phyloP scores from a whole-genome alignment of 1,140 invertebrate genomes.

The Lepidurus couesii region DNA sequence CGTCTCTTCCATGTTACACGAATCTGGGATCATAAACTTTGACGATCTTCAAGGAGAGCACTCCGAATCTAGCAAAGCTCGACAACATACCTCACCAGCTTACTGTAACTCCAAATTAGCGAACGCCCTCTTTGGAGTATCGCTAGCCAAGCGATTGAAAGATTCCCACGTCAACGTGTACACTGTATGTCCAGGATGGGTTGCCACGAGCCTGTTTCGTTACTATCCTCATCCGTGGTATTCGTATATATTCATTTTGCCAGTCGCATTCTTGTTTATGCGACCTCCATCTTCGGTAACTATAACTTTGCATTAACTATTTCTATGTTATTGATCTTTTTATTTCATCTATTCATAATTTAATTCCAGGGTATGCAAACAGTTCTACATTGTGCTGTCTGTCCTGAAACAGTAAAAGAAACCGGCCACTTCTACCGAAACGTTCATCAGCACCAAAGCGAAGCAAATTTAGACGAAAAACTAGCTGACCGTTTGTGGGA shows the following conservation, averaged over 20 bases:
- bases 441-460: conserved; percentile 59
- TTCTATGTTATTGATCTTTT: too few species aligned
- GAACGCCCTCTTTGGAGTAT: conserved; percentile 61
- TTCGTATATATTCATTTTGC: conserved; percentile 61
- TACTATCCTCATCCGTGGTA: conserved; percentile 61
- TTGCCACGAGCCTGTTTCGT: conserved; percentile 69
- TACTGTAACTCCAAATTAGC: conserved; percentile 77
- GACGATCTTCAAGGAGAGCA: conserved; percentile 60
- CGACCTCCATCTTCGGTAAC: conserved; percentile 63
- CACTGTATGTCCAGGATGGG: conserved; percentile 75
- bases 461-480: conserved; percentile 55
- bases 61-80: conserved; percentile 42
- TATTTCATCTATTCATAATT: conserved; percentile 33
- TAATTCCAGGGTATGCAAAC: conserved; percentile 70
- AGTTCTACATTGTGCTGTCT: conserved; percentile 65
- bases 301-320: conserved; percentile 32
- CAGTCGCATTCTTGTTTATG: conserved; percentile 63
- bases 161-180: conserved; percentile 59
- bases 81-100: conserved; percentile 45
- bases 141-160: conserved; percentile 54
- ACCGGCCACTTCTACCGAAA: conserved; percentile 65
- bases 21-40: conserved; percentile 64
- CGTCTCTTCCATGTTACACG: conserved; percentile 53
- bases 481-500: conserved; percentile 63
- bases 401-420: conserved; percentile 55